Evolutionary conservation across 1,140 invertebrate species (phyloP), one percentile per base, ranked within the genome.

Genomic region (Brachionus plicatilis): DNA sequence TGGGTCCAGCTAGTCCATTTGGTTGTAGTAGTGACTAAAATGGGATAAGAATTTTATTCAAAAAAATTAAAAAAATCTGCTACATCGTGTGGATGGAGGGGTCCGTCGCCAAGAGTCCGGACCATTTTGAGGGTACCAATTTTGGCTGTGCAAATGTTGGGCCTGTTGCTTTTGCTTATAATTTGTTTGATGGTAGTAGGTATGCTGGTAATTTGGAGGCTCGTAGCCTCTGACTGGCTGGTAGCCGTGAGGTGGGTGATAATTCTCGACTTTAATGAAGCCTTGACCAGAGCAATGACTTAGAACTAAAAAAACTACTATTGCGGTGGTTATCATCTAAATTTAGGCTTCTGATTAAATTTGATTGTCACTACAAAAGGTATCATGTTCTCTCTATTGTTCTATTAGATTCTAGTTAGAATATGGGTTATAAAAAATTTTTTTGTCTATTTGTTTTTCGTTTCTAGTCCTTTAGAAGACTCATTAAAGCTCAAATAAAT

Each of bases 161-260:
- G 5, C 29, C 5, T 33, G 29, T 41, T 68, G 66, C 11, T 33
- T 68, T 68, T 33, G 70, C 14, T 45, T 12, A 43, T 43, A 9
- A 11, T 29, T 80, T 33, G 14, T 11, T 24, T 60, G 53, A 20
- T 60, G n/a, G 17, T 24, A 24, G 20, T 27, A 60, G 6, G 17
- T 20, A 1, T 60, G n/a, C 27, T 82, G 79, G 53, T 65, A 82
- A 27, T 82, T 82, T 12, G 79, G 79, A n/a, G 79, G 79, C 41
- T 82, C 79, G 27, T 27, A 82, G 14, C 79, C 79, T 65, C 24
- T 68, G 11, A 82, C 79, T 33, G 79, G 79, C 41, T 82, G 79
- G 29, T 65, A 82, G 6, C 79, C 79, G 11, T 82, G 45, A 14
- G 79, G 79, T 20, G 79, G 79, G 65, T 82, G 53, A 82, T 37